Conservation (phyloP, 2,113 vertebrate species). For the Rhinoderma darwinii region DNA sequence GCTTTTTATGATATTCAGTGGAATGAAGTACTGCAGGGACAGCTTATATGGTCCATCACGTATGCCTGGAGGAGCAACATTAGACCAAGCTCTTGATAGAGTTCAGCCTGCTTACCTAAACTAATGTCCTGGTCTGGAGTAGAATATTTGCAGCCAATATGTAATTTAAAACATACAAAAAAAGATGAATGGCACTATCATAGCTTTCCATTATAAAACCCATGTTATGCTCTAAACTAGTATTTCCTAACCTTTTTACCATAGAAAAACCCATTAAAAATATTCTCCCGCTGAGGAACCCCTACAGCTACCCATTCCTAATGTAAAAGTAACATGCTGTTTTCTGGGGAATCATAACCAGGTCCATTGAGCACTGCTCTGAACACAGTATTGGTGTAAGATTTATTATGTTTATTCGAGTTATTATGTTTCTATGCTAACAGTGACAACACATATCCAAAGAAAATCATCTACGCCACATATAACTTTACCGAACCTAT, state of each 20-base stretch:
- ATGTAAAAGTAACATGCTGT: too few species aligned
- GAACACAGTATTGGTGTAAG: not conserved
- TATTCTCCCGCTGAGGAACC: too few species aligned
- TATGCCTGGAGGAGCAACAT: slow-evolving; percentile 4
- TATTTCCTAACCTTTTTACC: not conserved
- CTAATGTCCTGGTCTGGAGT: not conserved
- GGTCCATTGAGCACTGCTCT: too few species aligned
- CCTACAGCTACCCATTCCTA: too few species aligned
- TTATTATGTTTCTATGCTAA: too few species aligned
- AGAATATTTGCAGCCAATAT: not conserved
- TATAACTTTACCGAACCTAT: not conserved
- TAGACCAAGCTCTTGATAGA: not conserved
- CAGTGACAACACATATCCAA: too few species aligned
- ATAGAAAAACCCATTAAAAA: not conserved
- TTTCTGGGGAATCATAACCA: too few species aligned
- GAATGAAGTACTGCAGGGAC: slow-evolving; percentile 7
- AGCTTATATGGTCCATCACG: slow-evolving; percentile 15
- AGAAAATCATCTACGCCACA: too few species aligned
- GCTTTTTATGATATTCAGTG: slow-evolving; percentile 3
- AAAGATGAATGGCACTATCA: too few species aligned
- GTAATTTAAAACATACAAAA: not conserved
- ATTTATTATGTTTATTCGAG: too few species aligned
- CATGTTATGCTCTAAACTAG: not conserved
- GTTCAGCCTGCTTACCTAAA: not conserved
- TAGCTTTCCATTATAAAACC: too few species aligned